Percentiles rank a stretch among this genome's conserved stretches.
These are phyloP conservation scores for Drosophila anceps DNA, from an alignment of 2,888 invertebrate species.

Conservation along the genomic window DNA sequence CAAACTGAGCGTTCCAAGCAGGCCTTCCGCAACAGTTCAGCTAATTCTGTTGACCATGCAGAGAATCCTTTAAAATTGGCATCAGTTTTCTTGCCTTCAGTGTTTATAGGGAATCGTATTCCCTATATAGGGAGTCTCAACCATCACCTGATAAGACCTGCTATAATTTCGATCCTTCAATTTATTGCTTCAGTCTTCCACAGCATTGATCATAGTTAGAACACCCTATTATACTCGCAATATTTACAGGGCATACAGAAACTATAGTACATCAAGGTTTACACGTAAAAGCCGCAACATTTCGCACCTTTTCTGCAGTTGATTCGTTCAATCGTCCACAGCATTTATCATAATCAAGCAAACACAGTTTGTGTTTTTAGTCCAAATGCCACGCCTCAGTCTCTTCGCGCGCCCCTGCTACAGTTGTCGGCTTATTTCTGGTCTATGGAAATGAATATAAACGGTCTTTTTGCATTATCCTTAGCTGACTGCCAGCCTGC, in stretches of 20 bases:
- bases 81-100: no score
- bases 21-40: no score
- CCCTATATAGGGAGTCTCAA: no score
- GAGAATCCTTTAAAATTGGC: no score
- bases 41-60: no score
- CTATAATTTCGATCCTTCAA: no score
- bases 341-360: conserved; percentile 55
- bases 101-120: no score
- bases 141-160: no score
- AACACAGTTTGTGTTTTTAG: conserved; percentile 6
- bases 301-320: conserved; percentile 22
- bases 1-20: no score
- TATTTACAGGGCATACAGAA: not conserved
- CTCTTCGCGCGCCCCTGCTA: not conserved
- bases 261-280: not conserved
- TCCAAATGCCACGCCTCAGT: conserved; percentile 6
- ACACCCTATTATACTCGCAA: not conserved
- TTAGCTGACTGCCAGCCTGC: not conserved
- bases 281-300: not conserved
- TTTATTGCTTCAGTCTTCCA: no score
- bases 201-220: not conserved
- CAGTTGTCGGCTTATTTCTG: conserved; percentile 24
- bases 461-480: conserved; percentile 42
- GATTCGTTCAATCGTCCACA: conserved; percentile 9
- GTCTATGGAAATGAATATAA: conserved; percentile 54